Conservation (phyloP, 2,113 vertebrate genomes). For the Narcine bancroftii region DNA sequence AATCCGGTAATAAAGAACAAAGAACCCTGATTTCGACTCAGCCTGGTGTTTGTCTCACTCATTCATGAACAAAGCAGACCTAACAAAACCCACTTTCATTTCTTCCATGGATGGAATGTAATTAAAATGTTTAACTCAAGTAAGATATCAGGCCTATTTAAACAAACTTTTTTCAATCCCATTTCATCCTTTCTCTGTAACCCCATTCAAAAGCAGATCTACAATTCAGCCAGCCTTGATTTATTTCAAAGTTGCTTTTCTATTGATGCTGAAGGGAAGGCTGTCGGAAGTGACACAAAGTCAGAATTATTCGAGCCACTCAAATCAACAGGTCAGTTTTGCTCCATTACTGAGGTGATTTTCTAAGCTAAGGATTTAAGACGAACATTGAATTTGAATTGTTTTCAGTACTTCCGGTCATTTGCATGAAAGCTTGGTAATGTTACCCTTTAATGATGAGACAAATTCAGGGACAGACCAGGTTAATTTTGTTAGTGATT, state of each 20-base stretch:
- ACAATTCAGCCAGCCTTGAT: neutral
- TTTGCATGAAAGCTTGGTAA: neutral
- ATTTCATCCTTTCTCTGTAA: neutral
- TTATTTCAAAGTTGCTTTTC: neutral
- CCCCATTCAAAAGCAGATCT: neutral
- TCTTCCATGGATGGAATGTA: neutral
- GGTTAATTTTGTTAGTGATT: neutral
- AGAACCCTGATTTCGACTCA: too few species aligned
- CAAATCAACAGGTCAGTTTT: constrained; percentile 5
- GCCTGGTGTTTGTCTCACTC: too few species aligned
- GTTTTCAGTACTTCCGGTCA: neutral
- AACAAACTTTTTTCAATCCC: neutral
- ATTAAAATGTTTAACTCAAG: neutral
- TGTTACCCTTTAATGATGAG: neutral
- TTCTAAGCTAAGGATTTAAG: neutral
- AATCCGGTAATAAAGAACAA: too few species aligned
- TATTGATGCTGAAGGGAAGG: neutral
- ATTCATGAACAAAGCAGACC: too few species aligned
- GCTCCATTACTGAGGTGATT: neutral
- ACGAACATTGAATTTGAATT: neutral
- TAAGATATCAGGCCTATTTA: neutral
- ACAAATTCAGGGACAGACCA: neutral
- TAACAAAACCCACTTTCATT: neutral
- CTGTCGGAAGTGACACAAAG: constrained; percentile 4
- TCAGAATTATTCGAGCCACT: neutral